Evolutionary conservation across 2,888 invertebrate species (phyloP), one percentile per base, ranked within the genome.

Genomic region (Apamea epomidion): DNA sequence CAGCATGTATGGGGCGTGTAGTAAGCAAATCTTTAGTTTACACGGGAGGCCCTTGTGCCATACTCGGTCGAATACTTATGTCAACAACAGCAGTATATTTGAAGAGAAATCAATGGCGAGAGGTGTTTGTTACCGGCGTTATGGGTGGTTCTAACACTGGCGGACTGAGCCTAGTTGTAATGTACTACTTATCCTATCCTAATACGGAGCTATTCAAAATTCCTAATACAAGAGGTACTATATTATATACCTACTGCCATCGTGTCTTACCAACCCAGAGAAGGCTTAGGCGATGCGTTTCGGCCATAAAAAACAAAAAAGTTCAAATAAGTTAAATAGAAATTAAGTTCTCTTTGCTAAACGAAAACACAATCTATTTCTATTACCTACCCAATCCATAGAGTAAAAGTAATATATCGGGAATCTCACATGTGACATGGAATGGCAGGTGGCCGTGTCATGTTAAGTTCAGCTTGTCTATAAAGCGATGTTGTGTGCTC

Each of bases 401-500:
- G n/a, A n/a, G n/a, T n/a, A n/a, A n/a, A n/a, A n/a, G n/a, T n/a
- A n/a, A n/a, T n/a, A n/a, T n/a, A n/a, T n/a, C n/a, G n/a, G n/a
- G n/a, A 29, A 60, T n/a, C 29, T 58, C 25, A 76, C 18, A 71
- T n/a, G 45, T 76, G 75, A 45, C 67, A 32, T n/a, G 12, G 32
- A 62, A 48, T 76, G 76, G 37, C 73, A 76, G 54, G 42, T 58
- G 18, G 29, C 7, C 25, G 25, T 65, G 48, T 65, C 68, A 67
- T 48, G 60, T 69, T 42, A 42, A 2, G 8, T 65, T 29, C 18
- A 32, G 32, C 37, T 62, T 21, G 62, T 62, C 32, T 16, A 3
- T 14, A 12, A 0, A 42, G 62, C 29, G 25, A 69, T 76, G 79
- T 72, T 79, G 60, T 70, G 60, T 32, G 37, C 25, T 74, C 79